Evolutionary conservation across 2,113 vertebrate species (phyloP).

Genomic region (Nettapus auritus): DNA sequence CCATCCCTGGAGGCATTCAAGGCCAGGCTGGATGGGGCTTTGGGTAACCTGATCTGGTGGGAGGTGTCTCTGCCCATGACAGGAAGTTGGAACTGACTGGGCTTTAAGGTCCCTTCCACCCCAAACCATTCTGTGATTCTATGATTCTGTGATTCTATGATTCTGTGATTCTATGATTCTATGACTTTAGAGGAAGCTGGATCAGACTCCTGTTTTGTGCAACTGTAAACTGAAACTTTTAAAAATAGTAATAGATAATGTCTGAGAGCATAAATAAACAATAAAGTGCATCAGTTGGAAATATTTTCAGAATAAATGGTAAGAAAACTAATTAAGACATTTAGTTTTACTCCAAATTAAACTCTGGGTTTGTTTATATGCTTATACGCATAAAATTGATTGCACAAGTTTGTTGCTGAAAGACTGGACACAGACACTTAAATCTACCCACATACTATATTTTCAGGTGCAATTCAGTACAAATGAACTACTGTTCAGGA

Average conservation of each 20-base stretch:
- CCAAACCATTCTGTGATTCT: too few relatives aligned
- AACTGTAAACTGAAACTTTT: not conserved
- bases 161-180: too few relatives aligned
- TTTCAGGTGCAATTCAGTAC: not conserved
- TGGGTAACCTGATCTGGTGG: too few relatives aligned
- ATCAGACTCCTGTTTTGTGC: not conserved
- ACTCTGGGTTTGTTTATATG: not conserved
- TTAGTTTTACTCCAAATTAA: not conserved
- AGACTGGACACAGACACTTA: not conserved
- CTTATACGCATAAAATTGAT: not conserved
- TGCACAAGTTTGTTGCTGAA: not conserved
- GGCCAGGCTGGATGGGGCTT: too few relatives aligned
- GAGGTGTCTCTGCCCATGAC: too few relatives aligned
- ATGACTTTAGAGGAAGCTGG: not conserved
- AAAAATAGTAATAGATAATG: not conserved
- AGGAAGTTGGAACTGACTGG: too few relatives aligned
- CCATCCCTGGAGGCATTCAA: too few relatives aligned
- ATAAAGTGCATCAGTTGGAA: not conserved
- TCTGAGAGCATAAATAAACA: slow-evolving; percentile 18
- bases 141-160: too few relatives aligned
- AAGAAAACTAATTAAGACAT: not conserved
- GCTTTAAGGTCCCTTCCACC: too few relatives aligned
- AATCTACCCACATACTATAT: not conserved
- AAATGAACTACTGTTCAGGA: not conserved
- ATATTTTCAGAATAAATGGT: not conserved